Base-by-base conservation (phyloP, 1,140 invertebrate genomes). In the Drosophila nigromelanica region DNA sequence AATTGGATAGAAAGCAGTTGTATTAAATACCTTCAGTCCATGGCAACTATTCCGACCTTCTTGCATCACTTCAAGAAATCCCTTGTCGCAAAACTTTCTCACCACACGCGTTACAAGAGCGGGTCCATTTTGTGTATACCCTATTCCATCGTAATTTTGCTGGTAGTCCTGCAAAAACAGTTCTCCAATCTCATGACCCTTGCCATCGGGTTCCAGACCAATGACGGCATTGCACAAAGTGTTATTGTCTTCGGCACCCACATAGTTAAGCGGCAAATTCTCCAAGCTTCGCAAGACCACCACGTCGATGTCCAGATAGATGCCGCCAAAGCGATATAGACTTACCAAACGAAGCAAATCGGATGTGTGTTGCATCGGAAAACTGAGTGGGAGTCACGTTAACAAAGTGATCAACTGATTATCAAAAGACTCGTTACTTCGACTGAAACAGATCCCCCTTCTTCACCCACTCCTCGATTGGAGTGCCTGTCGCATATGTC, bases 251-350 rank as follows among this genome's bases (percentile, higher is more conserved):
- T 33, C n/a, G 5, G 94, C 93, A 0, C 95, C 95, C 1, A 94
- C 94, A 91, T 94, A 96, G 89, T 96, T 95, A 2, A 80, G 85
- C 1, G 87, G 92, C 21, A 96, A 80, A 8, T 93, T 79, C 39
- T 94, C 93, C 27, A 96, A 86, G 11, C 92, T 93, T 64, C 93
- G 95, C 4, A 93, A 93, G 1, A 96, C 93, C 7, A 97, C 93
- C 1, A 96, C 94, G 78, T 97, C 96, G 52, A 96, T 86, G 74
- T 97, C 96, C 35, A 97, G 80, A 85, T 96, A 97, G 47, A 96
- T 94, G 1, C 96, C 96, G 27, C 95, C 95, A 63, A 93, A 96
- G 86, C 96, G 96, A 93, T 95, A 96, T 0, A 97, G 90, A 0
- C 95, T 95, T 7, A 96, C 78, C 68, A 95, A 96, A 59, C 96